These are phyloP conservation scores for Acrocephalus scirpaceus DNA, from an alignment of 2,797 vertebrate species.

Conservation along the genomic window DNA sequence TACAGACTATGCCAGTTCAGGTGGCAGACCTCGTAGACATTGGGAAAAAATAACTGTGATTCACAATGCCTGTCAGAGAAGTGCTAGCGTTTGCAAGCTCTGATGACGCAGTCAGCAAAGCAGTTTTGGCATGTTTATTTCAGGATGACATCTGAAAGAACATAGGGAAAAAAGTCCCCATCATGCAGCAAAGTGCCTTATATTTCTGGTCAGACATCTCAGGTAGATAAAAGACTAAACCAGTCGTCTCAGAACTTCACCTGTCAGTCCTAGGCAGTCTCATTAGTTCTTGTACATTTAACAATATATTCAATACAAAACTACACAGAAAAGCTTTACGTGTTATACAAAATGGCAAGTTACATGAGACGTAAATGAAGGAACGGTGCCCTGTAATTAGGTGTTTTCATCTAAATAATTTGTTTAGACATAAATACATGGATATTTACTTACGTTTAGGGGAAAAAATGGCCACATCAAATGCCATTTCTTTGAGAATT, in stretches of 20 bases:
- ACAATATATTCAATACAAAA: not conserved
- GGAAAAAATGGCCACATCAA: not conserved
- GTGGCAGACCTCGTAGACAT: slow-evolving; percentile 65
- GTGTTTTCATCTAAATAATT: not conserved
- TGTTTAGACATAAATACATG: not conserved
- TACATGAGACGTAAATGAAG: not conserved
- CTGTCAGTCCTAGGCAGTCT: not conserved
- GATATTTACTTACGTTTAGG: not conserved
- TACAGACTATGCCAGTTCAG: slow-evolving; percentile 56
- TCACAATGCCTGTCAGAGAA: slow-evolving; percentile 58
- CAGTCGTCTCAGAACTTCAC: not conserved
- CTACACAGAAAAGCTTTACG: not conserved
- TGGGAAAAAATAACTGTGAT: slow-evolving; percentile 58
- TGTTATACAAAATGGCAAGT: not conserved
- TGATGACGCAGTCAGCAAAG: slow-evolving; percentile 58
- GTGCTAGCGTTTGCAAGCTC: slow-evolving; percentile 49
- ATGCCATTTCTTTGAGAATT: not conserved
- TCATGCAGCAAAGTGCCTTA: not conserved
- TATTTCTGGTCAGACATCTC: not conserved
- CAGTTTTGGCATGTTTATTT: slow-evolving; percentile 56
- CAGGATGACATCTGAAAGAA: slow-evolving; percentile 6
- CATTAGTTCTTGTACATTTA: not conserved
- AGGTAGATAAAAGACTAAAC: not conserved
- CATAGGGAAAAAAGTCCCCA: fast-evolving
- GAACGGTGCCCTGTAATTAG: not conserved